Evolutionary conservation across 2,113 vertebrate genomes (phyloP).

Genomic region (Chaetorhynchus papuensis): DNA sequence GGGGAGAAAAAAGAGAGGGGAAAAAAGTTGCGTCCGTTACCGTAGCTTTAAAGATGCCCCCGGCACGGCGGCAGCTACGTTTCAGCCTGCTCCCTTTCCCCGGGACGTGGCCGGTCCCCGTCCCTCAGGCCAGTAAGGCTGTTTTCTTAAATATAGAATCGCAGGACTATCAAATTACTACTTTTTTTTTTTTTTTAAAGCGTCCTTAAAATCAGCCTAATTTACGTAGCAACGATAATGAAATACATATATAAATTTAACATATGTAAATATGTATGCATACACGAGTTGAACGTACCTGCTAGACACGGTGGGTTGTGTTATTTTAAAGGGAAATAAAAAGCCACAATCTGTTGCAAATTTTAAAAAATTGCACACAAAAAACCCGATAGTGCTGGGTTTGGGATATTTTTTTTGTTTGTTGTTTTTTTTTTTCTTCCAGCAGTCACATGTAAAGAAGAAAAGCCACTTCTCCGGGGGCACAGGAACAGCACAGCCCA

Average conservation of each 20-base stretch:
- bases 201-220: background rate
- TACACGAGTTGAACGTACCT: slow-evolving; percentile 73
- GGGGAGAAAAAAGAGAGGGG: background rate
- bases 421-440: slow-evolving; percentile 4
- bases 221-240: background rate
- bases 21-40: background rate
- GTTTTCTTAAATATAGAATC: background rate
- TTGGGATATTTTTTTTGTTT: background rate
- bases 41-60: background rate
- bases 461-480: slow-evolving; percentile 68
- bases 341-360: slow-evolving; percentile 47
- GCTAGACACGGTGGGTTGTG: slow-evolving; percentile 62
- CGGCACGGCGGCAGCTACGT: background rate
- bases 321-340: slow-evolving; percentile 61
- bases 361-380: slow-evolving; percentile 54
- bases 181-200: background rate
- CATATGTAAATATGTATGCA: slow-evolving; percentile 9
- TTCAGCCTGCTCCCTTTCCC: background rate
- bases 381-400: background rate
- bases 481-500: slow-evolving; percentile 59
- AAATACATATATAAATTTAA: slow-evolving; percentile 32
- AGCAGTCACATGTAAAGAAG: slow-evolving; percentile 63
- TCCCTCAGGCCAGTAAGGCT: background rate
- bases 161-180: background rate
- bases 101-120: background rate